Conservation (phyloP, 2,113 vertebrate genomes). For the Hippocampus barbouri region DNA sequence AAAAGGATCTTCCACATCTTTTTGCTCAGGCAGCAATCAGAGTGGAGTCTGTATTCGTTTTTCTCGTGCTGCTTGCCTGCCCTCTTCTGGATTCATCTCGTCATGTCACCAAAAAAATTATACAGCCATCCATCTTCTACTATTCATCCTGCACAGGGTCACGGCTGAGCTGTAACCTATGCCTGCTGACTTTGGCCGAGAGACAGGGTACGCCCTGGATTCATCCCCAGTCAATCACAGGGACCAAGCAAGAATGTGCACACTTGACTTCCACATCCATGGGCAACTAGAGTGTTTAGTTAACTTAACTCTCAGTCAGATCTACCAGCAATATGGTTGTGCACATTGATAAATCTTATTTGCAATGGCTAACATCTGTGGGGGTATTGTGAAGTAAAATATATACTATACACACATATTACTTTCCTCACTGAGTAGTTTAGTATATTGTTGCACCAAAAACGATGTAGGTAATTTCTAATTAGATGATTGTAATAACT, state of each 20-base stretch:
- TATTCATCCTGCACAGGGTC: neutral
- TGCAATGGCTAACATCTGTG: too few relatives aligned
- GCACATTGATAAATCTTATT: too few relatives aligned
- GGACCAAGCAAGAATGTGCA: neutral
- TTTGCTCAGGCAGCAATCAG: slow-evolving; percentile 34
- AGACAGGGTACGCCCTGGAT: neutral
- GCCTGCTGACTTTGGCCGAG: neutral
- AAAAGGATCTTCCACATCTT: slow-evolving; percentile 46
- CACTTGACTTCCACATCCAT: too few relatives aligned
- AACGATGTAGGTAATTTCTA: too few relatives aligned
- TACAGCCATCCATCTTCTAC: neutral
- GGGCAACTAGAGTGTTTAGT: too few relatives aligned
- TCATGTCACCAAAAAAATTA: neutral
- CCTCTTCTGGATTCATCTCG: slow-evolving; percentile 61
- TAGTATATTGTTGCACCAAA: too few relatives aligned
- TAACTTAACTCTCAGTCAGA: too few relatives aligned
- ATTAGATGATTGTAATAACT: too few relatives aligned
- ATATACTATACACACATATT: too few relatives aligned
- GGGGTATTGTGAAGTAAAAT: too few relatives aligned
- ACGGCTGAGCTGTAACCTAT: neutral
- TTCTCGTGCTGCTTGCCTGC: slow-evolving; percentile 58
- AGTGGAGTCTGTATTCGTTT: slow-evolving; percentile 3
- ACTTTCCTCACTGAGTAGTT: too few relatives aligned
- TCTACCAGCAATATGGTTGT: too few relatives aligned
- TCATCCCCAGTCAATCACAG: neutral